Base-by-base conservation (phyloP, 1,140 invertebrate species). In the Leptonema lineaticorne region DNA sequence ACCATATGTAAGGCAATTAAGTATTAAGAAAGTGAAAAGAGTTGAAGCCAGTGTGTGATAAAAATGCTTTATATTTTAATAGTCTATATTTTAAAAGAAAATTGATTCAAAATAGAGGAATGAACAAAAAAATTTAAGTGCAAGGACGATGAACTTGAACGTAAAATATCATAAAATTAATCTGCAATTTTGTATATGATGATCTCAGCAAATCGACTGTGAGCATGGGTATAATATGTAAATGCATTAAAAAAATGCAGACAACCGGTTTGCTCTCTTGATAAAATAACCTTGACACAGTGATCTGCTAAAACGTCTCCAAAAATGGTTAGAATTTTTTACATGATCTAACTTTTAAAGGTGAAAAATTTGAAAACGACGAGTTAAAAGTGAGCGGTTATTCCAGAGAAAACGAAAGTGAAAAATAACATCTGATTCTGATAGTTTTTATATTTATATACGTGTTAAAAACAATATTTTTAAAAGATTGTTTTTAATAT, bases 271-370 rank as follows among this genome's bases (percentile, higher is more conserved):
- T 33, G 30, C 14, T 59, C 16, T 27, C 16, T 18, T n/a, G n/a
- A n/a, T n/a, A n/a, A 28, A 59, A 41, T 16, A 59, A 33, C 57
- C 57, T 41, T 59, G 57, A 59, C 57, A 59, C 28, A 29, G 57
- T 59, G 30, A 30, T 22, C 11, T 3, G 28, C 8, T 26, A 20
- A 26, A 11, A 53, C 11, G 5, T 33, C n/a, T 33, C 57, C 57
- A 41, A 59, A 59, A 33, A 33, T 59, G 57, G 57, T 16, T 5
- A 8, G 28, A 59, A 22, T 58, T 30, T 41, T 59, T n/a, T 41
- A 41, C 2, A 41, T 4, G 37, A 14, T 16, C 37, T 41, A 41
- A 16, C 16, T 2, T 41, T 2, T 41, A 33, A 33, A 6, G 11
- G 11, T 6, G 11, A 11, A 33, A 33, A 33, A 33, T 33, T 6